These are phyloP conservation scores for Chascanopsetta lugubris DNA, from an alignment of 2,113 vertebrate genomes.

Conservation along the genomic window DNA sequence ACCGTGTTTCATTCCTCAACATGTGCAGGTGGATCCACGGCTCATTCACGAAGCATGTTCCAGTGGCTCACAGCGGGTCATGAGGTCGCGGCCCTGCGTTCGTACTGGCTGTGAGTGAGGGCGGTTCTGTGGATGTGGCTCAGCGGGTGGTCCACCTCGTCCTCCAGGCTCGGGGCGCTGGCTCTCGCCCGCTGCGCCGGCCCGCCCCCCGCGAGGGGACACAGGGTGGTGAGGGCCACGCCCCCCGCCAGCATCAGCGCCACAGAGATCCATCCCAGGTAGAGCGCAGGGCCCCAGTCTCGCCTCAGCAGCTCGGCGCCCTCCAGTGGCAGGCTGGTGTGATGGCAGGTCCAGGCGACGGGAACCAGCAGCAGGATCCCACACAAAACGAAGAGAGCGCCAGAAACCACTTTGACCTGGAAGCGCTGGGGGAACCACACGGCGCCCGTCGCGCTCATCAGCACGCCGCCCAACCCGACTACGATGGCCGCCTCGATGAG, in stretches of 20 bases:
- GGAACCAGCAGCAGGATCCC: conserved; percentile 83
- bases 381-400: conserved; percentile 80
- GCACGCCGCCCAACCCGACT: conserved; percentile 75
- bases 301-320: conserved; percentile 76
- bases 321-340: conserved; percentile 84
- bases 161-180: background rate
- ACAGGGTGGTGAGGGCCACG: conserved; percentile 77
- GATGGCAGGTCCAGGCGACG: conserved; percentile 86
- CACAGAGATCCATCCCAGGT: conserved; percentile 85
- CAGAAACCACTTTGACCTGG: conserved; percentile 75
- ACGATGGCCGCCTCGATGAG: conserved; percentile 81
- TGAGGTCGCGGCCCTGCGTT: conserved; percentile 44
- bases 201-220: conserved; percentile 13
- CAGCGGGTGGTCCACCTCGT: conserved; percentile 61
- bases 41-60: background rate
- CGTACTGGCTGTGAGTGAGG: conserved; percentile 71
- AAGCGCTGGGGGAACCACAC: conserved; percentile 78
- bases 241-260: conserved; percentile 79
- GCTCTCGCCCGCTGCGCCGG: conserved; percentile 15
- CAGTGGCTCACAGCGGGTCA: conserved; percentile 40
- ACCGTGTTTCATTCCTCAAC: conserved; percentile 5
- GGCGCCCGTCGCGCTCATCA: conserved; percentile 71
- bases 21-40: background rate
- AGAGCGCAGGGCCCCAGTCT: conserved; percentile 88
- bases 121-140: conserved; percentile 71